Conservation (phyloP, 2,888 invertebrate species). For the Frankliniella fusca region DNA sequence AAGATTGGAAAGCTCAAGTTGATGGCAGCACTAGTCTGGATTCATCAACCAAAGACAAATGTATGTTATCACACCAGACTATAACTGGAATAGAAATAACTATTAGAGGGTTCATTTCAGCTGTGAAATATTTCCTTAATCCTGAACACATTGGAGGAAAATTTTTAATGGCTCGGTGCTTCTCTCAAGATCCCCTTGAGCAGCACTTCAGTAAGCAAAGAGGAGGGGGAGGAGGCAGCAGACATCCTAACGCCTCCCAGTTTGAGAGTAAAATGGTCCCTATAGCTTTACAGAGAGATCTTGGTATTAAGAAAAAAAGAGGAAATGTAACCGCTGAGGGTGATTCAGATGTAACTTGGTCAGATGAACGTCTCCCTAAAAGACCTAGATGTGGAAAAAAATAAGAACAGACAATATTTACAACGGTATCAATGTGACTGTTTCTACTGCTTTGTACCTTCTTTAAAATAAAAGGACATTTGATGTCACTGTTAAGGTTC, state of each 20-base stretch:
- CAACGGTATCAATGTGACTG: too few species aligned
- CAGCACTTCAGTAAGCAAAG: neutral
- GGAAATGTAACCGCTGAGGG: neutral
- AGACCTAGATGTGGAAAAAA: too few species aligned
- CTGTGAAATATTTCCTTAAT: neutral
- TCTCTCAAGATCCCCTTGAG: neutral
- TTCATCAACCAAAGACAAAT: neutral
- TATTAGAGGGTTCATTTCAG: neutral
- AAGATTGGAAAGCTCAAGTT: neutral
- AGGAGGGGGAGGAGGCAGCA: neutral
- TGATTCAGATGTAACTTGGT: neutral
- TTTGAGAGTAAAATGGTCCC: neutral
- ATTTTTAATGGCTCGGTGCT: neutral
- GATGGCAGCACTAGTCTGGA: neutral
- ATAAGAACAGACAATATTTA: too few species aligned
- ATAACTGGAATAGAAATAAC: neutral
- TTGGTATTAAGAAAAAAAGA: neutral
- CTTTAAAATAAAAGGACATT: too few species aligned
- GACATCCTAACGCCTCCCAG: neutral
- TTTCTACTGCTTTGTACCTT: too few species aligned
- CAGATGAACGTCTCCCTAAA: neutral
- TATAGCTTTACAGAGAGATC: neutral
- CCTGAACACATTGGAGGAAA: neutral
- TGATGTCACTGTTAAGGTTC: too few species aligned
- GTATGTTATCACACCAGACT: neutral